phyloP scores from a whole-genome alignment of 2,797 vertebrate genomes.

The Lithobates pipiens region DNA sequence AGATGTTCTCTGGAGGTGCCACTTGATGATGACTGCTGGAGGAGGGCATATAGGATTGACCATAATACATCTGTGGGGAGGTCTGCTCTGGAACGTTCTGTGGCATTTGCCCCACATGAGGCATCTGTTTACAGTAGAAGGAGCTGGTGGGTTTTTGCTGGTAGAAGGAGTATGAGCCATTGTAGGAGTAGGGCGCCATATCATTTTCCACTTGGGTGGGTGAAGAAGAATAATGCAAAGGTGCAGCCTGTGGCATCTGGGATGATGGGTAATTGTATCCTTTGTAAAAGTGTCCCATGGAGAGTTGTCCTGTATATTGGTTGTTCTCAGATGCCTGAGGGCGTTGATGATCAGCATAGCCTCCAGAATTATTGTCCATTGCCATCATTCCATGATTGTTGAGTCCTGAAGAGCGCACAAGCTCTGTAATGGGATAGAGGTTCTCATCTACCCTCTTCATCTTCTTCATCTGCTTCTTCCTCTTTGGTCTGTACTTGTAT shows the following conservation, averaged over 20 bases:
- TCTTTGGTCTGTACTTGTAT: constrained; percentile 94
- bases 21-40: constrained; percentile 51
- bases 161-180: constrained; percentile 61
- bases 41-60: constrained; percentile 71
- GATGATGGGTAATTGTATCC: constrained; percentile 88
- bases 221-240: constrained; percentile 80
- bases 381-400: constrained; percentile 72
- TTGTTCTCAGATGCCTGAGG: constrained; percentile 71
- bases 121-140: constrained; percentile 68
- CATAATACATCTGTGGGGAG: constrained; percentile 81
- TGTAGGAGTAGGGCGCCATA: constrained; percentile 81
- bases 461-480: constrained; percentile 93
- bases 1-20: constrained; percentile 76
- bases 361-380: constrained; percentile 75
- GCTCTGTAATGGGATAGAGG: constrained; percentile 79
- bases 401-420: constrained; percentile 71
- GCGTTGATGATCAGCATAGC: constrained; percentile 75
- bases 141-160: constrained; percentile 64
- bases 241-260: constrained; percentile 83
- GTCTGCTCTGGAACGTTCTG: constrained; percentile 64
- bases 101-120: constrained; percentile 60
- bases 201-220: constrained; percentile 85
- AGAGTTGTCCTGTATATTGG: constrained; percentile 83
- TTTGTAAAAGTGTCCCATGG: constrained; percentile 79
- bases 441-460: constrained; percentile 89